Evolutionary conservation across 2,113 vertebrate genomes (phyloP).

Genomic region (Corvus hawaiiensis): DNA sequence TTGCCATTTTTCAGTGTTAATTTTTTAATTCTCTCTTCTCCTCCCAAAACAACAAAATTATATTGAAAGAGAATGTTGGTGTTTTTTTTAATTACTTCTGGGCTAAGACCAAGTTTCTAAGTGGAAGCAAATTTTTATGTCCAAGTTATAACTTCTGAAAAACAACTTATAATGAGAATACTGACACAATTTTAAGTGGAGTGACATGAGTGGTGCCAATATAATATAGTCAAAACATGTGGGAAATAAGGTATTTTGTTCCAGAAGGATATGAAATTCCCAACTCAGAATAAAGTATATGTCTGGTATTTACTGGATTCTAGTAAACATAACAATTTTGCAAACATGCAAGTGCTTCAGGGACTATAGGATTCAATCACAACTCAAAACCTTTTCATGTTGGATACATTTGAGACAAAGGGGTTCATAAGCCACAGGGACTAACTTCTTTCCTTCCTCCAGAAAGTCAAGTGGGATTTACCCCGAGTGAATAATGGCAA

Average conservation of each 20-base stretch:
- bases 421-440: neutral
- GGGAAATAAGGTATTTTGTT: neutral
- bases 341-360: neutral
- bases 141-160: slow-evolving; percentile 16
- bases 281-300: slow-evolving; percentile 18
- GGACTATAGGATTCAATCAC: slow-evolving; percentile 4
- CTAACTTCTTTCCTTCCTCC: neutral
- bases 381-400: neutral
- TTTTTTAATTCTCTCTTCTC: neutral
- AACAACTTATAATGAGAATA: slow-evolving; percentile 7
- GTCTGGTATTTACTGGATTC: slow-evolving; percentile 38
- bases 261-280: slow-evolving; percentile 29
- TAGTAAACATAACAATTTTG: slow-evolving; percentile 21
- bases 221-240: slow-evolving; percentile 27
- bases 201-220: neutral
- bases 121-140: neutral
- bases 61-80: neutral
- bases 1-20: neutral
- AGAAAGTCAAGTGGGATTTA: neutral
- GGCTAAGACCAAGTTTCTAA: neutral
- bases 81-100: slow-evolving; percentile 12
- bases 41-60: neutral
- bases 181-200: slow-evolving; percentile 11
- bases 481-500: neutral
- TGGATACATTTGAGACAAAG: neutral